Evolutionary conservation across 2,113 vertebrate species (phyloP).

Genomic region (Sminthopsis crassicaudata): DNA sequence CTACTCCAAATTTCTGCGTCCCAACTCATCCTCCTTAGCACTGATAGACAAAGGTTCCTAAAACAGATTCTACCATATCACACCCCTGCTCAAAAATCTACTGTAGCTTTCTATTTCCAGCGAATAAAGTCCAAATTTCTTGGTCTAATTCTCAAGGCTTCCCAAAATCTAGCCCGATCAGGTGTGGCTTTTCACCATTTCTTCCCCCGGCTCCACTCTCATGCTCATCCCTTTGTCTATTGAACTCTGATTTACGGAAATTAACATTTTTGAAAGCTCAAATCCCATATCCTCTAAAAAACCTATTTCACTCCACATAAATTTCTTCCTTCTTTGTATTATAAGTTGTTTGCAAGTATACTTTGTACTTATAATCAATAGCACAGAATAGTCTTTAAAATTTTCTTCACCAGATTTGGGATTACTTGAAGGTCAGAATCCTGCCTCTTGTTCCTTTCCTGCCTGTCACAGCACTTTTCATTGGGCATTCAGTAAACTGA

Average conservation of each 20-base stretch:
- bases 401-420: constrained; percentile 20
- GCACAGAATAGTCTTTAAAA: neutral
- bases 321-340: constrained; percentile 20
- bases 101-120: no score
- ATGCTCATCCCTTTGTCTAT: neutral
- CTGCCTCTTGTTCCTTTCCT: constrained; percentile 9
- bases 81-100: neutral
- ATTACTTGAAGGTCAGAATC: constrained; percentile 19
- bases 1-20: neutral
- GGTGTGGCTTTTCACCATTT: neutral
- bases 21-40: constrained; percentile 11
- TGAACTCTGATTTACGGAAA: neutral
- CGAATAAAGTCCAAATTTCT: no score
- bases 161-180: neutral
- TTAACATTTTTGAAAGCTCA: neutral
- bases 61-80: neutral
- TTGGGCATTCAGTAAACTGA: neutral
- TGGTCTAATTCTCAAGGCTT: no score
- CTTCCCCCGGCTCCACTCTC: neutral
- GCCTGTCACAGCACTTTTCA: neutral
- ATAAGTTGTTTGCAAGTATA: no score
- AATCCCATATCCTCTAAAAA: neutral
- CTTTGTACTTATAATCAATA: neutral
- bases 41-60: neutral
- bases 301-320: neutral